phyloP scores from a whole-genome alignment of 2,113 vertebrate species.

The Casuarius casuarius region DNA sequence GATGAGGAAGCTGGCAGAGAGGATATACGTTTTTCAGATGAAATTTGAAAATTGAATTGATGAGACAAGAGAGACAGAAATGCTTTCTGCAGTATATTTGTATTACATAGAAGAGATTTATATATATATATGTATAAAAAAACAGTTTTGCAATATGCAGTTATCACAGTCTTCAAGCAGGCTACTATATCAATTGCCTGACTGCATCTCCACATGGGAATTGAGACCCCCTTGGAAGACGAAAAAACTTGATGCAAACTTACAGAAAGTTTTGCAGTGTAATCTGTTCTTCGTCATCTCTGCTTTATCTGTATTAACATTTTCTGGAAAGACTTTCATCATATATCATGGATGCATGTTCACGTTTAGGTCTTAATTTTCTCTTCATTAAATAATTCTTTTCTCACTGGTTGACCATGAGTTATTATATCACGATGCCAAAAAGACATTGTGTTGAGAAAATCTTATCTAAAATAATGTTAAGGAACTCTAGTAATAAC shows the following conservation, averaged over 20 bases:
- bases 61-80: conserved; percentile 2
- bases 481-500: not conserved
- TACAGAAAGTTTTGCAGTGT: not conserved
- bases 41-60: conserved; percentile 25
- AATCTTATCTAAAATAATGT: not conserved
- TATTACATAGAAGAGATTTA: not conserved
- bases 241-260: not conserved
- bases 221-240: not conserved
- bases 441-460: not conserved
- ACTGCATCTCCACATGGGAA: not conserved
- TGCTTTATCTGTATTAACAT: not conserved
- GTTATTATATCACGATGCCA: not conserved
- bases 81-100: not conserved
- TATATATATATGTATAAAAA: not conserved
- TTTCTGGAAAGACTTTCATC: not conserved
- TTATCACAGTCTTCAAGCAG: not conserved
- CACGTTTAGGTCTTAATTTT: not conserved
- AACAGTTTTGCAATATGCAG: not conserved
- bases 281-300: not conserved
- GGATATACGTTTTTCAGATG: not conserved
- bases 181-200: not conserved
- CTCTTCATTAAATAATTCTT: not conserved
- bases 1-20: not conserved
- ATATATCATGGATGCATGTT: not conserved
- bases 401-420: not conserved